These are phyloP conservation scores for Danaus plexippus DNA, from an alignment of 1,140 invertebrate genomes.

Conservation along the genomic window DNA sequence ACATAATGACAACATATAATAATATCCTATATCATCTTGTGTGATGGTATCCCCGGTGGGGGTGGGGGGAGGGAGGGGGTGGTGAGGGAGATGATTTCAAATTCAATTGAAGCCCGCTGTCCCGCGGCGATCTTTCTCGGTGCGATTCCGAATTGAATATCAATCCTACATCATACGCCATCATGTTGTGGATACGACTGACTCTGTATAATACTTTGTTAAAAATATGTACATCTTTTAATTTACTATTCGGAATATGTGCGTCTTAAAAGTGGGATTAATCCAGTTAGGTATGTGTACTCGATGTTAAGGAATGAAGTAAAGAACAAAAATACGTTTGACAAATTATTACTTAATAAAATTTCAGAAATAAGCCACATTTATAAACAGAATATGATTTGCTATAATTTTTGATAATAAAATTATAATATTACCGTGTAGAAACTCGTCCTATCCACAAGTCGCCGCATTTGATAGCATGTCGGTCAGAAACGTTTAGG, in stretches of 20 bases:
- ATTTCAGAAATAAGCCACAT: too few relatives aligned
- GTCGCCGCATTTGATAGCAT: slow-evolving; percentile 2
- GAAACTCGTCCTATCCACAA: slow-evolving; percentile 25
- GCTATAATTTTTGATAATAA: too few relatives aligned
- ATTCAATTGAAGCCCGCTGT: slow-evolving; percentile 60
- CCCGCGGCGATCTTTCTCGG: slow-evolving; percentile 65
- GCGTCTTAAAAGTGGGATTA: too few relatives aligned
- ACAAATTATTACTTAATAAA: too few relatives aligned
- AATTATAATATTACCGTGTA: not conserved
- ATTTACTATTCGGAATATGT: too few relatives aligned
- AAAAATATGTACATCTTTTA: not conserved
- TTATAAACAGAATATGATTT: too few relatives aligned
- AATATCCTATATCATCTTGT: not conserved
- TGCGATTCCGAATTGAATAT: slow-evolving; percentile 65
- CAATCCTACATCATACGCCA: slow-evolving; percentile 46
- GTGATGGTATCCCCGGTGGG: slow-evolving; percentile 12
- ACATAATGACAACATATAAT: slow-evolving; percentile 2
- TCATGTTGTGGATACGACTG: slow-evolving; percentile 27
- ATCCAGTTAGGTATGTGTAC: too few relatives aligned
- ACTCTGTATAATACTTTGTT: slow-evolving; percentile 11
- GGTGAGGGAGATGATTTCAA: slow-evolving; percentile 58
- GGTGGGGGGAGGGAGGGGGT: slow-evolving; percentile 26
- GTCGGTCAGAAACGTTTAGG: slow-evolving; percentile 29
- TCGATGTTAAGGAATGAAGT: too few relatives aligned
- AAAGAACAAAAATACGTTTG: too few relatives aligned